Evolutionary conservation across 1,140 invertebrate genomes (phyloP).

Genomic region (Drosophila baimaii): DNA sequence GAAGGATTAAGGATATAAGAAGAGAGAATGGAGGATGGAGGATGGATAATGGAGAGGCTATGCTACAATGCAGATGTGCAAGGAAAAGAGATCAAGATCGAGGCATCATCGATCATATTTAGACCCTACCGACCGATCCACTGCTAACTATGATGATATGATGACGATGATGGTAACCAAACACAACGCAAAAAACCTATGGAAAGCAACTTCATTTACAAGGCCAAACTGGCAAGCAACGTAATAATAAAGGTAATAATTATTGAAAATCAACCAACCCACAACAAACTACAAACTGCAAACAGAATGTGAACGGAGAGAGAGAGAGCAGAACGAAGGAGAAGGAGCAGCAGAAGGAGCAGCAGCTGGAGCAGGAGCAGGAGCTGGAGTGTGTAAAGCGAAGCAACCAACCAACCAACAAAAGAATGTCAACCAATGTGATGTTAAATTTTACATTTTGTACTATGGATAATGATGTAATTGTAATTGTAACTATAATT

Average conservation of each 20-base stretch:
- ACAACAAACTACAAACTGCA: conserved; percentile 51
- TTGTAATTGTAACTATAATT: conserved; percentile 77
- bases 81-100: conserved; percentile 31
- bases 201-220: conserved; percentile 54
- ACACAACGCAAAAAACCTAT: conserved; percentile 51
- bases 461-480: conserved; percentile 82
- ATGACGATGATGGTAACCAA: conserved; percentile 32
- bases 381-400: conserved; percentile 60
- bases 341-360: not conserved
- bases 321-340: conserved; percentile 12
- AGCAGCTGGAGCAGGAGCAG: not conserved
- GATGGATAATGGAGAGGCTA: conserved; percentile 61
- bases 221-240: conserved; percentile 47
- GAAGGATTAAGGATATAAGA: not conserved
- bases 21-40: not conserved
- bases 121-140: conserved; percentile 60
- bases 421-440: conserved; percentile 83
- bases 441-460: conserved; percentile 83
- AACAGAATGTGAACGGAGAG: no score
- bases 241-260: conserved; percentile 18
- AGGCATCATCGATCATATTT: conserved; percentile 61
- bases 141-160: no score
- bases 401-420: conserved; percentile 82
- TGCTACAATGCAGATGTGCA: conserved; percentile 6
- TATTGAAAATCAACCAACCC: conserved; percentile 63